Evolutionary conservation across 2,888 invertebrate genomes (phyloP), one percentile per base, ranked within the genome.

Genomic region (Hedya salicella): DNA sequence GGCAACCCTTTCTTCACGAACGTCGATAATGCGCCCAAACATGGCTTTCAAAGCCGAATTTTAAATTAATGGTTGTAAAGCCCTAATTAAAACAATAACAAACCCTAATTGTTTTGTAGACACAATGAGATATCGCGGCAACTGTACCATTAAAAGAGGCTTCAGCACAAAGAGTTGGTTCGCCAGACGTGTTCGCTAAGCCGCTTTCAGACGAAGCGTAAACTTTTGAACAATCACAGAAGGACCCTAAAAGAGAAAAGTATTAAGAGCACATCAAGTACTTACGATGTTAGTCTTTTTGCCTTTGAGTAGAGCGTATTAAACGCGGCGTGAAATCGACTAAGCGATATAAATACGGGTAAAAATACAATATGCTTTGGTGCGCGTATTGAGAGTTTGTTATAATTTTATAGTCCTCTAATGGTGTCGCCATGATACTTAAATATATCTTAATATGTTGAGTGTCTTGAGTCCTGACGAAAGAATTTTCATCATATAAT

Each of bases 151-250:
- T 11, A 25, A 50, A 54, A 42, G 16, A 42, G 39, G 6, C 25
- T 42, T 5, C 16, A 54, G 4, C 17, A 42, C 54, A 42, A 54
- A 14, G 16, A 25, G 40, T 40, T 16, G 54, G 3, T 40, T n/a
- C 21, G 11, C 16, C 4, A 54, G 54, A 54, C 16, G 14, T 40
- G 9, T n/a, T 39, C 21, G 11, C 25, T 54, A 54, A 54, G 42
- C 42, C 25, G 21, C 11, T 25, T n/a, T 54, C 54, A 54, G 40
- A 39, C 40, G 16, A 40, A 21, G 40, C 54, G 40, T 54, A 42
- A 54, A 25, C 42, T 40, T 21, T 52, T 14, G 17, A 32, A 52
- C 36, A 11, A 4, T 25, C 3, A 6, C 25, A 25, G 25, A 2
- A 2, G 11, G 11, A 16, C 11, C 11, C 17, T 40, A 16, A 19